phyloP scores from a whole-genome alignment of 2,113 vertebrate species.

The Cryptotis parvus region DNA sequence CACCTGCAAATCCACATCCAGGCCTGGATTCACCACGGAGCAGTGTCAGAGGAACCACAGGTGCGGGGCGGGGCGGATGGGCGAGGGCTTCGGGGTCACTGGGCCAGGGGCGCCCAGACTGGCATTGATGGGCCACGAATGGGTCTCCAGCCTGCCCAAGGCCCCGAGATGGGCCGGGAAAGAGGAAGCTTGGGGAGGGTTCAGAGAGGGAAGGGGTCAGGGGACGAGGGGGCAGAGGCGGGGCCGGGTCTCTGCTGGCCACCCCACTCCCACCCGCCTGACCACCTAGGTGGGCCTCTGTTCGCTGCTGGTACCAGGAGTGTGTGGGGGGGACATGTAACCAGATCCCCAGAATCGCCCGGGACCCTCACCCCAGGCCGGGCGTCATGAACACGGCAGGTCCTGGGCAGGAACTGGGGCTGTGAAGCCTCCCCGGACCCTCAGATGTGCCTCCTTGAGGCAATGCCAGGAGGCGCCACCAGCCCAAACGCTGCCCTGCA shows the following conservation, averaged over 20 bases:
- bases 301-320: not conserved
- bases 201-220: conserved; percentile 54
- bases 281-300: not conserved
- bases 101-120: not conserved
- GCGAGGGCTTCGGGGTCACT: not conserved
- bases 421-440: not conserved
- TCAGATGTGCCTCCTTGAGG: not conserved
- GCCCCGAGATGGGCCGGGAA: conserved; percentile 14
- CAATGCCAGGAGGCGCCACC: not conserved
- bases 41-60: rapidly evolving
- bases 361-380: not conserved
- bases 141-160: not conserved
- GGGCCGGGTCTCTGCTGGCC: no score
- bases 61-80: not conserved
- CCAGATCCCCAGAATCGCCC: not conserved
- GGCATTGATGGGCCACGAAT: not conserved
- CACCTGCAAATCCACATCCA: no score
- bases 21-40: not conserved
- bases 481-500: not conserved
- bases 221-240: no score
- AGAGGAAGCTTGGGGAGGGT: conserved; percentile 48
- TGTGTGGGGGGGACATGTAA: no score
- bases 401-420: not conserved
- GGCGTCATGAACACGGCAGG: no score
- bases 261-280: not conserved